Percentiles rank a stretch among this genome's conserved stretches.
Conservation (phyloP, 2,113 vertebrate genomes). For the Scomber japonicus region DNA sequence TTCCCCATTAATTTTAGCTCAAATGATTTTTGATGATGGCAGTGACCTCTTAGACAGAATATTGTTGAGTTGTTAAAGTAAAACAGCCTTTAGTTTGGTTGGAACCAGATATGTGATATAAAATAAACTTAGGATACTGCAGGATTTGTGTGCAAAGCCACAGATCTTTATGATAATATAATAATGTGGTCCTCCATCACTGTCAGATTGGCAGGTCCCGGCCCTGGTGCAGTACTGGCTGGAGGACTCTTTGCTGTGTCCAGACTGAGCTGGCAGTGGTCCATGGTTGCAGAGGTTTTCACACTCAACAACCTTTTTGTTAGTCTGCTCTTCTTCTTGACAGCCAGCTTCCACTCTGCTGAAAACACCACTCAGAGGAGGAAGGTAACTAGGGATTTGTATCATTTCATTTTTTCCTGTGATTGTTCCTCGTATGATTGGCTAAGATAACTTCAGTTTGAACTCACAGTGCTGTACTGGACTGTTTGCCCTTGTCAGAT, state of each 20-base stretch:
- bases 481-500: slow-evolving; percentile 78
- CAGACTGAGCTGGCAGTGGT: slow-evolving; percentile 98
- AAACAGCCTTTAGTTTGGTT: no score
- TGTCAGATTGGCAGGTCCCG: slow-evolving; percentile 91
- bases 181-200: background rate
- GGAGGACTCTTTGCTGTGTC: slow-evolving; percentile 95
- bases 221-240: slow-evolving; percentile 92
- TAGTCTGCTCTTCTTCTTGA: slow-evolving; percentile 91
- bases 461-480: slow-evolving; percentile 2
- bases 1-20: no score
- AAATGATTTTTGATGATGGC: no score
- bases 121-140: background rate
- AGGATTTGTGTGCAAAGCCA: background rate
- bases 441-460: background rate
- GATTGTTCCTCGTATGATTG: background rate
- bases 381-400: slow-evolving; percentile 86
- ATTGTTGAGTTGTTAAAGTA: no score
- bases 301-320: slow-evolving; percentile 98
- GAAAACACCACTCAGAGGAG: slow-evolving; percentile 87
- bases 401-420: background rate
- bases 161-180: background rate
- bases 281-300: slow-evolving; percentile 95
- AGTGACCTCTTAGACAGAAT: no score
- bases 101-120: no score
- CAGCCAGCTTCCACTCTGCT: slow-evolving; percentile 88